phyloP scores from a whole-genome alignment of 2,888 invertebrate species.

The Agrotis clavis region DNA sequence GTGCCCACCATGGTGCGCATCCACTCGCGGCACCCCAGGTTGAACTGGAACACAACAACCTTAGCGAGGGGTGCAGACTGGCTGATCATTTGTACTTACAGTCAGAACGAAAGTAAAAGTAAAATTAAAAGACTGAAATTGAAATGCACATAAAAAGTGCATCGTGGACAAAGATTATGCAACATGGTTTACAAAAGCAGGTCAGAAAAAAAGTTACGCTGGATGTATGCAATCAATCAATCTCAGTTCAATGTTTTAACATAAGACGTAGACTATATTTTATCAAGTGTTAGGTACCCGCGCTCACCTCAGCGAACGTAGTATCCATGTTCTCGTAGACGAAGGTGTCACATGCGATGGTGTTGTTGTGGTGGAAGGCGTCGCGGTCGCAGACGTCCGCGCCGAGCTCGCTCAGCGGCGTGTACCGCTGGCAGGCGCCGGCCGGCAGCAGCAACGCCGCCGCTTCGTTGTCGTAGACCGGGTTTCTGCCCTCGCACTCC shows the following conservation, averaged over 20 bases:
- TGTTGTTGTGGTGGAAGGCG: slow-evolving; percentile 73
- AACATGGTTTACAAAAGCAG: slow-evolving; percentile 4
- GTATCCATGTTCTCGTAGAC: slow-evolving; percentile 80
- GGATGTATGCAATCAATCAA: background rate
- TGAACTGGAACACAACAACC: slow-evolving; percentile 87
- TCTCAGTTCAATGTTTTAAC: too few species aligned
- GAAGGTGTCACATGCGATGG: slow-evolving; percentile 75
- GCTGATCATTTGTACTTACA: background rate
- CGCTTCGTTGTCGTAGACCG: slow-evolving; percentile 67
- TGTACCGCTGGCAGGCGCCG: slow-evolving; percentile 72
- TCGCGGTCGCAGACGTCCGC: slow-evolving; percentile 69
- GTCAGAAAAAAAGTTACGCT: background rate
- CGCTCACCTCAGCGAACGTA: slow-evolving; percentile 82
- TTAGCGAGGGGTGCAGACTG: background rate
- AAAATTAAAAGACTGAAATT: background rate
- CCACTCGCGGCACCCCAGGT: slow-evolving; percentile 93
- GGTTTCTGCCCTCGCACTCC: slow-evolving; percentile 87
- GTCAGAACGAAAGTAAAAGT: background rate
- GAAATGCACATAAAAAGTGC: background rate
- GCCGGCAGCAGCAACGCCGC: slow-evolving; percentile 71
- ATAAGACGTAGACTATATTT: background rate
- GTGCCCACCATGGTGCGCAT: slow-evolving; percentile 94
- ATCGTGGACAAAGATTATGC: background rate
- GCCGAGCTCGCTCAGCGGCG: slow-evolving; percentile 62
- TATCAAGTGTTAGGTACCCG: background rate